These are phyloP conservation scores for Rhyacophila evoluta DNA, from an alignment of 2,888 invertebrate genomes.

Conservation along the genomic window DNA sequence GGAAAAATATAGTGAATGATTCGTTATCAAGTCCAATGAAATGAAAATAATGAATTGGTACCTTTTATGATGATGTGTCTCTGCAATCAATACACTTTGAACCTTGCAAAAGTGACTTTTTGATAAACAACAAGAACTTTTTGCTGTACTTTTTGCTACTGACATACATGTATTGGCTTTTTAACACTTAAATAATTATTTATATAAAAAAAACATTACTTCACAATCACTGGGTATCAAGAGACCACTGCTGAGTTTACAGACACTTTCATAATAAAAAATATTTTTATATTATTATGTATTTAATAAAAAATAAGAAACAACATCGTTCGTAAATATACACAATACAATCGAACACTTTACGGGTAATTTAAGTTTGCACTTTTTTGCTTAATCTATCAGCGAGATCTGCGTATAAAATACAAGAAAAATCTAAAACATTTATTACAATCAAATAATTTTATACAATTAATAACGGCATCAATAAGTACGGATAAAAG, in stretches of 20 bases:
- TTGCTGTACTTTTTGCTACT: slow-evolving; percentile 4
- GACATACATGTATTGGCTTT: background rate
- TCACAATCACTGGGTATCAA: slow-evolving; percentile 17
- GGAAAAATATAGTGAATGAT: background rate
- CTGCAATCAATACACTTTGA: slow-evolving; percentile 14
- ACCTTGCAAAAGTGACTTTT: slow-evolving; percentile 13
- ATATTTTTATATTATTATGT: slow-evolving; percentile 24
- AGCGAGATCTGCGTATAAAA: slow-evolving; percentile 32
- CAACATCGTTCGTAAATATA: slow-evolving; percentile 22
- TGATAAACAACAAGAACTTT: slow-evolving; percentile 6
- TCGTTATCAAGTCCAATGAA: background rate
- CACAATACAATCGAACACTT: slow-evolving; percentile 30
- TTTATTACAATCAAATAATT: slow-evolving; percentile 19
- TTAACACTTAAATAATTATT: slow-evolving; percentile 14
- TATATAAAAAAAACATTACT: slow-evolving; percentile 2
- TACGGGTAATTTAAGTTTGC: slow-evolving; percentile 30
- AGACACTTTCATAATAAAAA: slow-evolving; percentile 17
- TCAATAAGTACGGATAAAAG: slow-evolving; percentile 31
- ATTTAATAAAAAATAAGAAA: slow-evolving; percentile 17
- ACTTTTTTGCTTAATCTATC: slow-evolving; percentile 31
- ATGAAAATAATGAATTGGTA: slow-evolving; percentile 17
- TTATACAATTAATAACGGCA: background rate
- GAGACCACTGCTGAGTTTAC: slow-evolving; percentile 12
- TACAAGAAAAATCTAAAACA: slow-evolving; percentile 27
- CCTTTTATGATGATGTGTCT: background rate